Percentiles rank a stretch among this genome's conserved stretches.
These are phyloP conservation scores for Caenorhabditis becei DNA, from an alignment of 2,888 invertebrate genomes.

Conservation along the genomic window DNA sequence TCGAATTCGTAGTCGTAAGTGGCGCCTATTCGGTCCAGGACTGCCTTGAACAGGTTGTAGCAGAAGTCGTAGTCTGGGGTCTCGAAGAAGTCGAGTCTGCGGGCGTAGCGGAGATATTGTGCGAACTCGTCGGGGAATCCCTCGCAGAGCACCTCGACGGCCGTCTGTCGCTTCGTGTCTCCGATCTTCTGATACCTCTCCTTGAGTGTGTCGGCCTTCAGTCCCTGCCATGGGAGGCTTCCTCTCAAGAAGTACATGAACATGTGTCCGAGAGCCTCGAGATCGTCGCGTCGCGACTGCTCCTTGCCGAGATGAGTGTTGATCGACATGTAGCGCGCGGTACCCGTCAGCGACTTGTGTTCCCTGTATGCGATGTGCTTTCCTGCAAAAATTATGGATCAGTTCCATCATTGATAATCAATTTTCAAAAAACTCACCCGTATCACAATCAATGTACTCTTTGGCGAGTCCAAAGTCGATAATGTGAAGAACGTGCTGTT, in stretches of 20 bases:
- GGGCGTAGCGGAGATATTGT: slow-evolving; percentile 96
- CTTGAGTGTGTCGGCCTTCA: slow-evolving; percentile 84
- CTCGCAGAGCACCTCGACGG: slow-evolving; percentile 92
- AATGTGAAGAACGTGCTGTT: slow-evolving; percentile 99
- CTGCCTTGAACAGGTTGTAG: slow-evolving; percentile 80
- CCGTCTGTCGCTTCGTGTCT: slow-evolving; percentile 98
- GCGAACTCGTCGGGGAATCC: slow-evolving; percentile 94
- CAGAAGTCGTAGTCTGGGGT: slow-evolving; percentile 98
- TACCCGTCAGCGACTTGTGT: slow-evolving; percentile 99
- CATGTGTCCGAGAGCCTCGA: slow-evolving; percentile 99
- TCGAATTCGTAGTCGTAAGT: slow-evolving; percentile 82
- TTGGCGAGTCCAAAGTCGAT: slow-evolving; percentile 99
- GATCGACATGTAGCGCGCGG: slow-evolving; percentile 99
- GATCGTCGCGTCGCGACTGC: slow-evolving; percentile 87
- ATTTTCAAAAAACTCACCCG: slow-evolving; percentile 79
- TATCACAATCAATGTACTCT: slow-evolving; percentile 99
- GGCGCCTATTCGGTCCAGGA: slow-evolving; percentile 77
- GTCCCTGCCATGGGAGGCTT: slow-evolving; percentile 99
- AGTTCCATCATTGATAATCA: too few species aligned
- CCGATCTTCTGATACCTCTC: slow-evolving; percentile 98
- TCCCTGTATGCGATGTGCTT: slow-evolving; percentile 99
- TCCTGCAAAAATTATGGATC: slow-evolving; percentile 87
- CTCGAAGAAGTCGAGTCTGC: slow-evolving; percentile 98
- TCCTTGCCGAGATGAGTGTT: slow-evolving; percentile 99
- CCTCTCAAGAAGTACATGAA: slow-evolving; percentile 99